These are phyloP conservation scores for Hyperopisus bebe DNA, from an alignment of 2,113 vertebrate species.

Conservation along the genomic window DNA sequence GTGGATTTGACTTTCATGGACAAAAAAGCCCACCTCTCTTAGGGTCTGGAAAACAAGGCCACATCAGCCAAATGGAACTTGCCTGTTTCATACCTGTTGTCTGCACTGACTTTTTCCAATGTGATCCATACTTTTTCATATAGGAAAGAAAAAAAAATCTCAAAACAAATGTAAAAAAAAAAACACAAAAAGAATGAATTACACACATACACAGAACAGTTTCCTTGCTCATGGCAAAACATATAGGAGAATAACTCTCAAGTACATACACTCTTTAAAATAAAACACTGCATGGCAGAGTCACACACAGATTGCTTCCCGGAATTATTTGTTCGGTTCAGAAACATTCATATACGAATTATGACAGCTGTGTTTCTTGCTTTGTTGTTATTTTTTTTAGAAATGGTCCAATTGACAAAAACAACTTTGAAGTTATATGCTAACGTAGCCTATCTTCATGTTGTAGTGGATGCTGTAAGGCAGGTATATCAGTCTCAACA, in stretches of 20 bases:
- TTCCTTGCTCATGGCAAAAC: constrained; percentile 47
- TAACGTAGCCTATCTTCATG: constrained; percentile 29
- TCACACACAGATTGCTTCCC: constrained; percentile 30
- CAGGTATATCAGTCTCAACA: constrained; percentile 29
- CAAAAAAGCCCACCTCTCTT: constrained; percentile 38
- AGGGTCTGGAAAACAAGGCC: constrained; percentile 34
- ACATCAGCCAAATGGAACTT: constrained; percentile 42
- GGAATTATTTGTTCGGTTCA: constrained; percentile 55
- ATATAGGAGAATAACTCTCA: constrained; percentile 52
- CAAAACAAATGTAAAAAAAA: constrained; percentile 48
- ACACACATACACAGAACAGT: constrained; percentile 38
- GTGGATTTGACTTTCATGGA: constrained; percentile 33
- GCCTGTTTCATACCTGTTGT: constrained; percentile 64
- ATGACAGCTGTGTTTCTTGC: constrained; percentile 43
- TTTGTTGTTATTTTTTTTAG: constrained; percentile 45
- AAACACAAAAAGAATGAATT: constrained; percentile 46
- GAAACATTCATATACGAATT: constrained; percentile 57
- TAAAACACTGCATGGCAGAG: constrained; percentile 60
- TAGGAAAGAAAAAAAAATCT: constrained; percentile 46
- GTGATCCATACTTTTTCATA: constrained; percentile 61
- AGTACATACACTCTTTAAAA: constrained; percentile 56
- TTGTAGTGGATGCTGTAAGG: constrained; percentile 40
- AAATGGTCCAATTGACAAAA: constrained; percentile 52
- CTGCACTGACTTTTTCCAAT: constrained; percentile 62
- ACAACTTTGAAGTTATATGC: constrained; percentile 53